Evolutionary conservation across 2,797 vertebrate genomes (phyloP).

Genomic region (Rhinella marina): DNA sequence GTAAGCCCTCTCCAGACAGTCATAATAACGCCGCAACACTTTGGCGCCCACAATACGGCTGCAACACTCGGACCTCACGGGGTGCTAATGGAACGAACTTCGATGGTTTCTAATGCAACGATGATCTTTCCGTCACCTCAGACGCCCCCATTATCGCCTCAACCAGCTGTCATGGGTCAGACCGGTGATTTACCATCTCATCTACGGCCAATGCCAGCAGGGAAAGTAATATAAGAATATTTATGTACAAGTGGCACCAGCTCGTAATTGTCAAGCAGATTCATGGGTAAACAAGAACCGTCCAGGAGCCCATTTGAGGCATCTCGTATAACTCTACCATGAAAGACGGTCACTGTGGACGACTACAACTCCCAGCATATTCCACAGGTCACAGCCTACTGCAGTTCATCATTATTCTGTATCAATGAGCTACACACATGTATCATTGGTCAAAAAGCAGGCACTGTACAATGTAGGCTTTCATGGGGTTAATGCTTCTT

Average conservation of each 20-base stretch:
- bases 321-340: not conserved
- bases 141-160: not conserved
- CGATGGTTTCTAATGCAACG: not conserved
- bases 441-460: not conserved
- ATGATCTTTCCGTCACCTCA: not conserved
- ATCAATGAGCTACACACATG: too few relatives aligned
- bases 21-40: not conserved
- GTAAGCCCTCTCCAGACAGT: not conserved
- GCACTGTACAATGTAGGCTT: too few relatives aligned
- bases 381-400: not conserved
- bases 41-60: not conserved
- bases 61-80: not conserved
- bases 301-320: not conserved
- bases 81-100: not conserved
- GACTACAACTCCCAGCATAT: slow-evolving; percentile 12
- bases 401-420: not conserved
- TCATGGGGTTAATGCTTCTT: not conserved
- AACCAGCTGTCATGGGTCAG: not conserved
- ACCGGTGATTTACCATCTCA: not conserved
- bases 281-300: not conserved
- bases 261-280: not conserved
- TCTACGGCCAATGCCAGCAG: not conserved
- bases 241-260: not conserved
- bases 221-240: not conserved
- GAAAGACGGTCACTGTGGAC: too few relatives aligned